These are phyloP conservation scores for Pyrgilauda ruficollis DNA, from an alignment of 2,113 vertebrate genomes.

Conservation along the genomic window DNA sequence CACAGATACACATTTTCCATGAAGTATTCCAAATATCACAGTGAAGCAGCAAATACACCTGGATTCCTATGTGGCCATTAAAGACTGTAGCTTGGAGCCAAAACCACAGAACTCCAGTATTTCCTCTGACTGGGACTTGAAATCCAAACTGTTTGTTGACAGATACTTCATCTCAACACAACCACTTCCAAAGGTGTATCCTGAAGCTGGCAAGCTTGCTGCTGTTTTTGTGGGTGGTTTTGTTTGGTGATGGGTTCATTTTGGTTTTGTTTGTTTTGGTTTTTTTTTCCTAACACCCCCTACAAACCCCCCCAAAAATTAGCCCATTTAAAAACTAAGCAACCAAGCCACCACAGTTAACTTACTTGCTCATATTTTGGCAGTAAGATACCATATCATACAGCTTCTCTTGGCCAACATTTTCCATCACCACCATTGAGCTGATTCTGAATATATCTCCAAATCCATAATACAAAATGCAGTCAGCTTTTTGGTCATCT, in stretches of 20 bases:
- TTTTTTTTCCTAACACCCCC: neutral
- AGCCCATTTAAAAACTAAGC: neutral
- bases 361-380: constrained; percentile 82
- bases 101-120: neutral
- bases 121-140: neutral
- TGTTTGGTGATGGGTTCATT: neutral
- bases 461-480: constrained; percentile 92
- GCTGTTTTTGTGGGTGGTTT: neutral
- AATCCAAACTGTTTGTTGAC: neutral
- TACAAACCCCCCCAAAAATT: neutral
- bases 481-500: constrained; percentile 89
- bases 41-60: neutral
- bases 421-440: constrained; percentile 98
- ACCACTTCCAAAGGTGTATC: neutral
- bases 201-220: neutral
- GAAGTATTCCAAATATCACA: neutral
- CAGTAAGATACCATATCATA: constrained; percentile 94
- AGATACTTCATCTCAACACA: neutral
- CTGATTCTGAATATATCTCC: constrained; percentile 93
- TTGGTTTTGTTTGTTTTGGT: neutral
- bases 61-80: neutral
- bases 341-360: neutral
- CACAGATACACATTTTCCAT: neutral
- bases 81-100: neutral
- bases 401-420: constrained; percentile 92